A percentile compares a stretch with the other conserved stretches of the same genome.
These are phyloP conservation scores for Takifugu bimaculatus DNA, from an alignment of 2,113 vertebrate species.

Conservation along the genomic window DNA sequence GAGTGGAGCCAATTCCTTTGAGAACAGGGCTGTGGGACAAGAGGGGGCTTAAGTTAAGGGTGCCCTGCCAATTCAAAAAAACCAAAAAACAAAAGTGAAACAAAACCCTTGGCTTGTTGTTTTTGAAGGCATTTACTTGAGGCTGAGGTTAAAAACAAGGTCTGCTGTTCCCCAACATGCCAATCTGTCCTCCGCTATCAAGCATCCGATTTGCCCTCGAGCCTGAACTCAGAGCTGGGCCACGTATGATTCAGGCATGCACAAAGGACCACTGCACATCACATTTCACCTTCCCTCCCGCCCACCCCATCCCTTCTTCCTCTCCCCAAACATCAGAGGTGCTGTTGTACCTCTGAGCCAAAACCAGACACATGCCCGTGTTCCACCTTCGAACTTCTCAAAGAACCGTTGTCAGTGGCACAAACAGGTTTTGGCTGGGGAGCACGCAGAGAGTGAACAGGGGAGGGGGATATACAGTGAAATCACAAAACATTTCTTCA, in stretches of 20 bases:
- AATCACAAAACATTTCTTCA: conserved; percentile 75
- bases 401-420: conserved; percentile 57
- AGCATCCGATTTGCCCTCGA: conserved; percentile 43
- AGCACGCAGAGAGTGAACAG: conserved; percentile 40
- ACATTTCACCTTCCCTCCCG: conserved; percentile 12
- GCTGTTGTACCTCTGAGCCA: conserved; percentile 62
- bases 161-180: conserved; percentile 45
- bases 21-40: conserved; percentile 47
- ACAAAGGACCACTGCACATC: conserved; percentile 52
- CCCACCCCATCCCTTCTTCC: not conserved
- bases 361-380: conserved; percentile 43
- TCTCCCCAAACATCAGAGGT: conserved; percentile 54
- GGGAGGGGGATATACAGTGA: conserved; percentile 50
- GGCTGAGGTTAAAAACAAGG: conserved; percentile 53
- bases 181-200: conserved; percentile 53
- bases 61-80: conserved; percentile 48
- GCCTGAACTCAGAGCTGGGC: conserved; percentile 33
- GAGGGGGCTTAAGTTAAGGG: conserved; percentile 60
- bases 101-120: conserved; percentile 52
- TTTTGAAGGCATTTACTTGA: conserved; percentile 49
- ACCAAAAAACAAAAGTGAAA: conserved; percentile 42
- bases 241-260: conserved; percentile 34
- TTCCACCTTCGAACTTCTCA: conserved; percentile 69
- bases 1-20: conserved; percentile 54
- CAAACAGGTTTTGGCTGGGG: conserved; percentile 64